Evolutionary conservation across 2,888 invertebrate species (phyloP), one percentile per base, ranked within the genome.

Genomic region (Incurvaria masculella): DNA sequence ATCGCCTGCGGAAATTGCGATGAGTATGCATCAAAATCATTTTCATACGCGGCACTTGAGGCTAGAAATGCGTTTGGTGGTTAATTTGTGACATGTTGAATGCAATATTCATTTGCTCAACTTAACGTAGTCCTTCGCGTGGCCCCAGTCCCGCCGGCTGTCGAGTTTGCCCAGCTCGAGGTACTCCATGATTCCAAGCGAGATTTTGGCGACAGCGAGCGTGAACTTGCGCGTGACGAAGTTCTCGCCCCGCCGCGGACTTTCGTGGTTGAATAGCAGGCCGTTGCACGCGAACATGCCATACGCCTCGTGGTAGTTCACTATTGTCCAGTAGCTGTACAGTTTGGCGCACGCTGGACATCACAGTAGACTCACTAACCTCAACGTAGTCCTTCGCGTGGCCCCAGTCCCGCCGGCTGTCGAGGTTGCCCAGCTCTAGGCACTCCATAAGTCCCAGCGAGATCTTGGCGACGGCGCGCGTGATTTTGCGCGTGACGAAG

Each of bases 201-300:
- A 83, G 58, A 99, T 98, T 80, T 99, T 99, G 8, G 99, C 96
- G 19, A 99, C 97, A 1, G 93, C 94, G 38, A 99, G 82, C 0
- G 99, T 98, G 53, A 99, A 95, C 79, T 99, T 99, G 54, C 99
- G 82, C 0, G 99, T 99, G 6, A 99, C 99, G 76, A 99, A 99
- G 63, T 94, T 99, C 75, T 98, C 98, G 11, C 98, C 97, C 55
- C 97, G 79, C 46, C 97, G 79, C 0, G 97, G 97, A 58, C 93
- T 94, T 74, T 97, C 97, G 65, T 97, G 97, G 75, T 97, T 97
- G 69, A 97, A 97, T 4, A 97, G 79, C 51, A 97, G 91, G 0
- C 97, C 97, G 70, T 97, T 97, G 62, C 95, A 95, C 0, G 96
- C 95, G 68, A 89, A 97, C 87, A 97, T 94, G 46, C 86, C 83